These are phyloP conservation scores for Polydrusus cervinus DNA, from an alignment of 2,888 invertebrate genomes.

Conservation along the genomic window DNA sequence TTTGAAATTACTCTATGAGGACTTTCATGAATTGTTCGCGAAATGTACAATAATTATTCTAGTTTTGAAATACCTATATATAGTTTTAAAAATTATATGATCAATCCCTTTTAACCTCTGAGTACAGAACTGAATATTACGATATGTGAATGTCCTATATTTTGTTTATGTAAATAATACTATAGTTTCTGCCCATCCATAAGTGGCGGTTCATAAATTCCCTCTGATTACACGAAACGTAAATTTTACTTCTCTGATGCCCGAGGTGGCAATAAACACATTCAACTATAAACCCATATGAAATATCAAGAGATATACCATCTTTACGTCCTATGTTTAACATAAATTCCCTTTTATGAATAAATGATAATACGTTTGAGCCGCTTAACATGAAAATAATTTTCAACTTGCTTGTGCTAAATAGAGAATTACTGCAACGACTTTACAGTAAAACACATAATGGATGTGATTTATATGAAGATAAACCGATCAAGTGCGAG, in stretches of 20 bases:
- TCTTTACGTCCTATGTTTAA: slow-evolving; percentile 54
- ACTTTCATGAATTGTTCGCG: no score
- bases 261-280: slow-evolving; percentile 53
- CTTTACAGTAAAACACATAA: background rate
- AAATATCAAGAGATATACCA: slow-evolving; percentile 54
- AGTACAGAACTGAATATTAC: no score
- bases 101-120: no score
- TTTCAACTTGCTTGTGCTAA: slow-evolving; percentile 51
- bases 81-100: no score
- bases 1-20: no score
- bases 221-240: slow-evolving; percentile 49
- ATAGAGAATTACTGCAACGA: slow-evolving; percentile 38
- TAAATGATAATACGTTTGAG: slow-evolving; percentile 57
- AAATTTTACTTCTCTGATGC: slow-evolving; percentile 46
- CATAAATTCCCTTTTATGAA: slow-evolving; percentile 58
- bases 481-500: background rate
- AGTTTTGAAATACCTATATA: no score
- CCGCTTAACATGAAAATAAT: slow-evolving; percentile 54
- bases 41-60: no score
- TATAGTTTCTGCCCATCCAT: slow-evolving; percentile 39
- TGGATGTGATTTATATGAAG: background rate
- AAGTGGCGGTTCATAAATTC: slow-evolving; percentile 50
- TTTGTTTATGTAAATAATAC: slow-evolving; percentile 42
- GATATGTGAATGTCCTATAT: slow-evolving; percentile 2
- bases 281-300: slow-evolving; percentile 53